phyloP scores from a whole-genome alignment of 2,888 invertebrate genomes.

The Drepana falcataria region DNA sequence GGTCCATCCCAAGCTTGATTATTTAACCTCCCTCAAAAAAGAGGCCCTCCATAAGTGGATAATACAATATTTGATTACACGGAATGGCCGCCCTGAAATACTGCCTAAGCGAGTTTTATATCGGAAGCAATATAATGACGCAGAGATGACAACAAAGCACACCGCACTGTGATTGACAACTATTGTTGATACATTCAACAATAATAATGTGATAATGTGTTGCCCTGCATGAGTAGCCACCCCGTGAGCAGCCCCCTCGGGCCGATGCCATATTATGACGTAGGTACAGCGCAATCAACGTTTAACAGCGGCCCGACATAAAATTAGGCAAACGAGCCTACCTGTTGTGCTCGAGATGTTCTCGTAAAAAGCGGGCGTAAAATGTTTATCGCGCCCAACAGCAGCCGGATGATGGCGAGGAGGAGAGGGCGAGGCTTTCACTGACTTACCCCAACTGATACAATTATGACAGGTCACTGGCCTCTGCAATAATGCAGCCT shows the following conservation, averaged over 20 bases:
- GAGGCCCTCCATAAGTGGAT: background rate
- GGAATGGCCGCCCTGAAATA: background rate
- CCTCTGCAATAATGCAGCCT: too few species aligned
- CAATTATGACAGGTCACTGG: too few species aligned
- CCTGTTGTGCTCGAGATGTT: slow-evolving; percentile 23
- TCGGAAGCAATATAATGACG: too few species aligned
- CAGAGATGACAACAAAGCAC: too few species aligned
- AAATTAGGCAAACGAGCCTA: slow-evolving; percentile 43
- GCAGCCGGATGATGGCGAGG: too few species aligned
- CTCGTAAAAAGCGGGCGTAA: slow-evolving; percentile 1
- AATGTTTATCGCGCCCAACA: background rate
- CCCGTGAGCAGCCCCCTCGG: background rate
- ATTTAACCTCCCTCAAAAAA: background rate
- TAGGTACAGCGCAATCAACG: slow-evolving; percentile 26
- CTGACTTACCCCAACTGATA: too few species aligned
- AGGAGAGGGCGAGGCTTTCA: background rate
- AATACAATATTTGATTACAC: background rate
- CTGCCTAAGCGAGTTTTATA: background rate
- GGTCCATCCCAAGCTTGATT: background rate
- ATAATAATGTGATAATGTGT: too few species aligned
- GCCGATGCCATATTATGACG: slow-evolving; percentile 13
- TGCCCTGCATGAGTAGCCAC: too few species aligned
- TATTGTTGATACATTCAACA: too few species aligned
- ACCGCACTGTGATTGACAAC: too few species aligned
- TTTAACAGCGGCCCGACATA: slow-evolving; percentile 35